phyloP scores from a whole-genome alignment of 2,113 vertebrate species.

The Eurystomus gularis region DNA sequence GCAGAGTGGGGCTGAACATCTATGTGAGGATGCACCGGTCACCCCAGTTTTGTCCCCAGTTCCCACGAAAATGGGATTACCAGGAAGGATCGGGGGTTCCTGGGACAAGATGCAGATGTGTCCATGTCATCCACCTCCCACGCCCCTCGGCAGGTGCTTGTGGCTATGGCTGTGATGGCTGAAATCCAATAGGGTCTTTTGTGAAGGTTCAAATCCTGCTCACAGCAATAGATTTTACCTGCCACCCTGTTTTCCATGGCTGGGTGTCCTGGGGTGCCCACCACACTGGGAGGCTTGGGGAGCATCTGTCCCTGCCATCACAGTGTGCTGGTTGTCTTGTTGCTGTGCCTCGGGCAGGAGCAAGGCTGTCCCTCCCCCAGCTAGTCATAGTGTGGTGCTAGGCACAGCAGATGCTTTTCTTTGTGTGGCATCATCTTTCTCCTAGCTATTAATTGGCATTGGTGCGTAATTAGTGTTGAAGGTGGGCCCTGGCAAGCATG shows the following conservation, averaged over 20 bases:
- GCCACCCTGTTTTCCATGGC: accelerated
- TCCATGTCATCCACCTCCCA: no score
- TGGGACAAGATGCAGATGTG: accelerated
- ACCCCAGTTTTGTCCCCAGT: accelerated
- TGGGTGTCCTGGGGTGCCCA: no score
- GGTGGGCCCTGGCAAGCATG: not conserved
- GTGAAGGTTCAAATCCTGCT: slow-evolving; percentile 1
- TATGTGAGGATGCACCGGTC: accelerated
- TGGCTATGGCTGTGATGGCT: not conserved
- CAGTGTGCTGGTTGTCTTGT: accelerated
- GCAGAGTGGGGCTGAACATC: accelerated
- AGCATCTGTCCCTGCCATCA: accelerated
- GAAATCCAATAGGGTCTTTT: slow-evolving; percentile 24
- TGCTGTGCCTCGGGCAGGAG: not conserved
- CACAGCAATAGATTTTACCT: not conserved
- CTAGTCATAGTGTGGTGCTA: accelerated
- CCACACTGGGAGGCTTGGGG: accelerated
- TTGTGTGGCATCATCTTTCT: not conserved
- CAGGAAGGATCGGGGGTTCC: accelerated
- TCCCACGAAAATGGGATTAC: accelerated
- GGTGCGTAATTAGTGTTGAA: not conserved
- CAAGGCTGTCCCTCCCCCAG: accelerated
- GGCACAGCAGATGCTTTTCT: not conserved
- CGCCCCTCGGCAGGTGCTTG: accelerated
- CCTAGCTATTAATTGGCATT: not conserved